phyloP scores from a whole-genome alignment of 2,797 vertebrate genomes.

The Lycodopsis pacificus region DNA sequence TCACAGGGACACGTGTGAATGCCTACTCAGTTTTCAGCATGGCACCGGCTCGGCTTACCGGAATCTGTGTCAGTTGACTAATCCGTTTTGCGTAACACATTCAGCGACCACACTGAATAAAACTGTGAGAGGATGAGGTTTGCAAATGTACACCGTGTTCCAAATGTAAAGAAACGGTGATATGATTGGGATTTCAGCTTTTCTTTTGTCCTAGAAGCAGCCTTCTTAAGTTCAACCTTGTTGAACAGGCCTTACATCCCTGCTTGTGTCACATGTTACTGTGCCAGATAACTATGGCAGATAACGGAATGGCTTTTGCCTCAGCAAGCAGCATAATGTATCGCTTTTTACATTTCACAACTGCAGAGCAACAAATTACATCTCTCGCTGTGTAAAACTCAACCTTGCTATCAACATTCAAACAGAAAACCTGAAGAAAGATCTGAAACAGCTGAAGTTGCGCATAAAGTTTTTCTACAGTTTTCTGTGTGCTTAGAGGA shows the following conservation, averaged over 20 bases:
- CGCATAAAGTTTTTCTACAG: neutral
- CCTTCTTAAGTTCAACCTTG: neutral
- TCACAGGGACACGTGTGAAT: slow-evolving; percentile 59
- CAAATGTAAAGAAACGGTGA: slow-evolving; percentile 20
- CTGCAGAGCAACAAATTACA: neutral
- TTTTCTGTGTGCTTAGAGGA: neutral
- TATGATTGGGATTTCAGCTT: neutral
- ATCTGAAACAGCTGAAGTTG: neutral
- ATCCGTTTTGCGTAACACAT: slow-evolving; percentile 71
- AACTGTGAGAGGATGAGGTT: slow-evolving; percentile 33
- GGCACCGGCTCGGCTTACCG: slow-evolving; percentile 62
- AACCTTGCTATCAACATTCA: neutral
- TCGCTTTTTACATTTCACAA: neutral
- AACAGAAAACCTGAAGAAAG: neutral
- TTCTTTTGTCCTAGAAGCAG: slow-evolving; percentile 2
- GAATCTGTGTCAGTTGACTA: slow-evolving; percentile 76
- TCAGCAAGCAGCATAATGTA: neutral
- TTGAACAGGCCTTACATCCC: neutral
- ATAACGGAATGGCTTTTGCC: neutral
- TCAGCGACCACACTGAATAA: slow-evolving; percentile 37
- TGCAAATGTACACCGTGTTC: slow-evolving; percentile 11
- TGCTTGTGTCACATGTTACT: neutral
- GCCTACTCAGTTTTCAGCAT: slow-evolving; percentile 60
- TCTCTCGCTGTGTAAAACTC: neutral
- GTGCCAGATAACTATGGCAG: neutral